A percentile compares a stretch with the other conserved stretches of the same genome.
phyloP scores from a whole-genome alignment of 1,140 invertebrate genomes.

The Phenacoccus solenopsis region DNA sequence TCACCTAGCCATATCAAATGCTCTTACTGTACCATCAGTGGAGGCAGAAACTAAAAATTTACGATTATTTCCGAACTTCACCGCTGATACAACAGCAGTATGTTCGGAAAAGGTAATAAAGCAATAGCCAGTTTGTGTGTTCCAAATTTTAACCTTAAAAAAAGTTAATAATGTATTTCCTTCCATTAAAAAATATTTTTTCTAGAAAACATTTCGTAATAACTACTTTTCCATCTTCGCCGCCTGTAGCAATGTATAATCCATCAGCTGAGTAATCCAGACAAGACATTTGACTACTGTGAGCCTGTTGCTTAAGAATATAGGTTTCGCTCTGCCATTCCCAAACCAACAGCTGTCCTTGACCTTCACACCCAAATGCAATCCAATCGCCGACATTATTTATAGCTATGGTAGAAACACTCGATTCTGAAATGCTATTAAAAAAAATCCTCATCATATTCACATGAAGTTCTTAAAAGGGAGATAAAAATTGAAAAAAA shows the following conservation, averaged over 20 bases:
- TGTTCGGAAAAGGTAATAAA: conserved; percentile 92
- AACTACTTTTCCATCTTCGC: conserved; percentile 86
- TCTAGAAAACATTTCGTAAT: too few species aligned
- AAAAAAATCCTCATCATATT: conserved; percentile 12
- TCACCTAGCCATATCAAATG: conserved; percentile 77
- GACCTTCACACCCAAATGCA: conserved; percentile 65
- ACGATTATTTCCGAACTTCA: conserved; percentile 78
- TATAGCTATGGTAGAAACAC: conserved; percentile 63
- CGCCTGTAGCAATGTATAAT: conserved; percentile 78
- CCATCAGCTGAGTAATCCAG: conserved; percentile 86
- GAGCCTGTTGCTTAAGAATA: conserved; percentile 93
- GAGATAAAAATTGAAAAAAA: neutral
- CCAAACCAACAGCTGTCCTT: conserved; percentile 90
- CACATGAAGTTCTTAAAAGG: neutral
- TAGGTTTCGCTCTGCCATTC: conserved; percentile 99
- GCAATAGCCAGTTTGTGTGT: conserved; percentile 77
- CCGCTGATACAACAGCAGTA: conserved; percentile 58
- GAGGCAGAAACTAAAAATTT: conserved; percentile 85
- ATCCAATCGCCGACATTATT: conserved; percentile 91
- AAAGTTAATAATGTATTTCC: conserved; percentile 11
- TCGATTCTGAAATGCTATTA: conserved; percentile 59
- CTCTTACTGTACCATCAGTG: conserved; percentile 87
- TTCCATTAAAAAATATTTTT: neutral
- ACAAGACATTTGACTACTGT: conserved; percentile 76
- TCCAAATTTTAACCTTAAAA: conserved; percentile 80